Evolutionary conservation across 2,888 invertebrate species (phyloP).

Genomic region (Drosophila formosana): DNA sequence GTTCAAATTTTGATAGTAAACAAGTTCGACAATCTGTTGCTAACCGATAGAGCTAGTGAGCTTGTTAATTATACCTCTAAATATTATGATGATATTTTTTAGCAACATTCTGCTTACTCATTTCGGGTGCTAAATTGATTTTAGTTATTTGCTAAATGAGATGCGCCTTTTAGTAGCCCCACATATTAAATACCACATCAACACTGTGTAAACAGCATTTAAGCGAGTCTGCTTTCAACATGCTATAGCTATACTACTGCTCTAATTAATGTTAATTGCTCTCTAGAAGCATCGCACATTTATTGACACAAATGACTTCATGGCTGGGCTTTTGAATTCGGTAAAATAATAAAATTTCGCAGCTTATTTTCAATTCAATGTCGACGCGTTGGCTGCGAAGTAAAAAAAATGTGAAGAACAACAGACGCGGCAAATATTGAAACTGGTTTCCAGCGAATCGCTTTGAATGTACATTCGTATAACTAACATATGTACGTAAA

Average conservation of each 20-base stretch:
- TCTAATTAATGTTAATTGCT: slow-evolving; percentile 73
- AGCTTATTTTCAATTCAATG: slow-evolving; percentile 24
- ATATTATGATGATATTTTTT: slow-evolving; percentile 51
- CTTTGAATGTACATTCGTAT: slow-evolving; percentile 10
- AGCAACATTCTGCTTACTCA: slow-evolving; percentile 11
- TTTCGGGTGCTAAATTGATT: slow-evolving; percentile 52
- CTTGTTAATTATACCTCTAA: slow-evolving; percentile 63
- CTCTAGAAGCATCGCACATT: slow-evolving; percentile 18
- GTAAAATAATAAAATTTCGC: slow-evolving; percentile 33
- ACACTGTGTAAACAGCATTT: background rate
- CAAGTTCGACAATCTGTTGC: slow-evolving; percentile 43
- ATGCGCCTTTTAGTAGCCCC: slow-evolving; percentile 22
- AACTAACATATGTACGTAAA: slow-evolving; percentile 2
- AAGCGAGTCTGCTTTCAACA: slow-evolving; percentile 18
- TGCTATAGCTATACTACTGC: slow-evolving; percentile 25
- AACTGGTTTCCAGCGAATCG: slow-evolving; percentile 39
- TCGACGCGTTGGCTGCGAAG: slow-evolving; percentile 18
- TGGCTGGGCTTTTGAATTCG: slow-evolving; percentile 36
- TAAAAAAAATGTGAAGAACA: slow-evolving; percentile 3
- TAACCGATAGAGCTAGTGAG: slow-evolving; percentile 26
- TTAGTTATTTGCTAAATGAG: slow-evolving; percentile 31
- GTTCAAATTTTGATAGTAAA: slow-evolving; percentile 35
- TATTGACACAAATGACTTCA: slow-evolving; percentile 55
- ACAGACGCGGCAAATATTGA: slow-evolving; percentile 18
- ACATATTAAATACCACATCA: slow-evolving; percentile 16